Conservation (phyloP, 2,113 vertebrate species). For the Corythoichthys haematopterus region DNA sequence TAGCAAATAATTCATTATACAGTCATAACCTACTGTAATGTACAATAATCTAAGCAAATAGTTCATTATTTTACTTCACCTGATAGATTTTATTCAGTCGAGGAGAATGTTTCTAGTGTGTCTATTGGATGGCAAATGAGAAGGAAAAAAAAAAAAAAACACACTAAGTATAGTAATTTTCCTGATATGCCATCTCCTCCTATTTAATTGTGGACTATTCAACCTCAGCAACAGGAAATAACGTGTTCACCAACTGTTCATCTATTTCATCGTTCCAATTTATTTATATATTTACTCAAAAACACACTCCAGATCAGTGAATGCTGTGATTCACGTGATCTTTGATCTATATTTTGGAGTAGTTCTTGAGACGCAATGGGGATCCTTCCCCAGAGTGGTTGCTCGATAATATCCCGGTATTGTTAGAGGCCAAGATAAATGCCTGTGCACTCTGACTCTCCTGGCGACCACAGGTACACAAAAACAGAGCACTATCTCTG, state of each 20-base stretch:
- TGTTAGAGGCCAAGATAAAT: conserved; percentile 53
- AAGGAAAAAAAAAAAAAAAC: neutral
- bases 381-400: conserved; percentile 35
- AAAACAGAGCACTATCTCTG: conserved; percentile 44
- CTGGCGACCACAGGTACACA: conserved; percentile 46
- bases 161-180: neutral
- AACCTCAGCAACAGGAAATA: neutral
- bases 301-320: neutral
- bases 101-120: neutral
- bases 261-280: neutral
- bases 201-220: neutral
- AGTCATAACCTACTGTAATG: neutral
- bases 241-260: neutral
- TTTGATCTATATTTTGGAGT: conserved; percentile 12
- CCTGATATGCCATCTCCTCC: neutral
- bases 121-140: neutral
- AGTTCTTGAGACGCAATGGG: conserved; percentile 16
- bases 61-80: neutral
- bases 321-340: conserved; percentile 7
- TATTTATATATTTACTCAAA: neutral
- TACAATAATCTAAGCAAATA: neutral
- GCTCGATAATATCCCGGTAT: conserved; percentile 37
- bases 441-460: conserved; percentile 45
- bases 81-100: neutral
- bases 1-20: neutral